Evolutionary conservation across 1,140 invertebrate genomes (phyloP), one percentile per base, ranked within the genome.

Genomic region (Telenomus remus): DNA sequence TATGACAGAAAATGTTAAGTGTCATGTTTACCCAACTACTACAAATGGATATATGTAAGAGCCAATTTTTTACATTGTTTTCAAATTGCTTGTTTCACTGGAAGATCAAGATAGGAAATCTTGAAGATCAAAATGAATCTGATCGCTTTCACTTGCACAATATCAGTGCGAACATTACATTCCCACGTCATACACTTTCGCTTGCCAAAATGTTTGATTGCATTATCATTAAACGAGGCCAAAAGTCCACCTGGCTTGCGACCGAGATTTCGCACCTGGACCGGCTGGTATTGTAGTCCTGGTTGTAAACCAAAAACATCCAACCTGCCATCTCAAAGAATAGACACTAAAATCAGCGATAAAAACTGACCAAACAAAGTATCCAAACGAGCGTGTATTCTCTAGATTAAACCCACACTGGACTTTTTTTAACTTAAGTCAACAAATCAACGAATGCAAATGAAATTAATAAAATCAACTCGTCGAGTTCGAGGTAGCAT

Each of bases 191-290:
- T 11, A 9, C 39, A 63, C 53, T 68, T 68, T 68, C 54, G 54
- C 34, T 56, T 50, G 37, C 12, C 43, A 44, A 39, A 47, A 48
- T 39, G 54, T 33, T 44, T 44, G 54, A 69, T 69, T 54, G 65
- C 34, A 9, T 56, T 56, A 59, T 70, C 43, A 37, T 43, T 56
- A 34, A 48, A 60, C 51, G 56, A 42, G 51, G 34, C 12, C 33
- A 42, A 19, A 19, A 43, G 37, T 59, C 33, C 69, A 72, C 69
- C 69, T 72, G 69, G 69, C 46, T 19, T n/a, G 33, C 44, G 47
- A 42, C 59, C 43, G 69, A 63, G 69, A 72, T 72, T 72, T 72
- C 48, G 39, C 69, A 72, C 59, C 69, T 72, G 69, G 59, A 51
- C 54, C 57, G 56, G 68, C 68, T 63, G n/a, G 59, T 13, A 53